Evolutionary conservation across 1,140 invertebrate genomes (phyloP).

Genomic region (Batillaria attramentaria): DNA sequence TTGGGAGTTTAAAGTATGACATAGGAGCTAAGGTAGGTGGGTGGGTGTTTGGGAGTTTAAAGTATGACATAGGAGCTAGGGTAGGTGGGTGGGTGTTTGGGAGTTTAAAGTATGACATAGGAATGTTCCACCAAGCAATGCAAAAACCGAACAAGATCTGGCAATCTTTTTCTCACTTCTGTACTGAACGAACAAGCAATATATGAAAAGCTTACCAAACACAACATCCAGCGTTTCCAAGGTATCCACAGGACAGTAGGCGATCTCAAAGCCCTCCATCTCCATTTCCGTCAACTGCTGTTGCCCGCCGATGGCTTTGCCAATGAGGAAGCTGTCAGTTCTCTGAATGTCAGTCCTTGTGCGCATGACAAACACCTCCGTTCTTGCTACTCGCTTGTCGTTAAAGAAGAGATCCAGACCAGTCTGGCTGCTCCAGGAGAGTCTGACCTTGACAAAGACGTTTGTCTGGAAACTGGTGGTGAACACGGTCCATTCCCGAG

Average conservation of each 20-base stretch:
- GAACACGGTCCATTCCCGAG: conserved; percentile 51
- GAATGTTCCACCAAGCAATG: no score
- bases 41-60: no score
- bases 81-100: no score
- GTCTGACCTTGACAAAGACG: conserved; percentile 41
- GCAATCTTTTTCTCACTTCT: no score
- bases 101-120: no score
- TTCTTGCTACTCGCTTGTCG: conserved; percentile 16
- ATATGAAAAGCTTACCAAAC: conserved; percentile 33
- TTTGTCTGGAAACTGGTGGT: conserved; percentile 30
- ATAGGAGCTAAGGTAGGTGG: no score
- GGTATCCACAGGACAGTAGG: conserved; percentile 31
- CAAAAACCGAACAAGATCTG: no score
- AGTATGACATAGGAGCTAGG: no score
- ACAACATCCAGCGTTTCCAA: conserved; percentile 31
- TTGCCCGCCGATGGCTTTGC: neutral
- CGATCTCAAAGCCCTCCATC: conserved; percentile 40
- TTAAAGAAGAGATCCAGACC: conserved; percentile 39
- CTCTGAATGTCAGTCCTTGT: neutral
- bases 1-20: no score
- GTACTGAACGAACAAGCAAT: no score
- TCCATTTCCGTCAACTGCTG: conserved; percentile 35
- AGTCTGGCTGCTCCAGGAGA: conserved; percentile 56
- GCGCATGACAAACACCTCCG: neutral
- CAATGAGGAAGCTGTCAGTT: conserved; percentile 32